Evolutionary conservation across 2,113 vertebrate species (phyloP).

Genomic region (Ictalurus punctatus): DNA sequence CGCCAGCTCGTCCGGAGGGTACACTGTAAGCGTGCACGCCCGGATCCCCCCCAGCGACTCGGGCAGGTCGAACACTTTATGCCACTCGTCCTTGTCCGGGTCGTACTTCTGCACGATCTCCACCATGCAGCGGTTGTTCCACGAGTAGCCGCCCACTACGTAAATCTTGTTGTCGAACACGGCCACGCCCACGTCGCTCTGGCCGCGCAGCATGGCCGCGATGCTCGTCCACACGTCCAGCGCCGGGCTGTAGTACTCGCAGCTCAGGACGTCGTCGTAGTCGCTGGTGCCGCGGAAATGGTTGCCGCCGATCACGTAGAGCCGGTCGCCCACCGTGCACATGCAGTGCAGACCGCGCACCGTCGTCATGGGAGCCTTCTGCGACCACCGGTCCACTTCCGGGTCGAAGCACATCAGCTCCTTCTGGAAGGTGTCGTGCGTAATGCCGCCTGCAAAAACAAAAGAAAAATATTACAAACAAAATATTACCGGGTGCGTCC

Average conservation of each 20-base stretch:
- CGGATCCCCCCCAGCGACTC: conserved; percentile 98
- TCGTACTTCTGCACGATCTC: conserved; percentile 99
- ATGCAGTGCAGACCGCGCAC: conserved; percentile 98
- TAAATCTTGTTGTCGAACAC: conserved; percentile 98
- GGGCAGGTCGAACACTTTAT: conserved; percentile 98
- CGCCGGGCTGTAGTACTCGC: conserved; percentile 95
- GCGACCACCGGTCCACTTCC: conserved; percentile 96
- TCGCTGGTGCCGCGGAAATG: conserved; percentile 98
- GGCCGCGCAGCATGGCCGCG: conserved; percentile 94
- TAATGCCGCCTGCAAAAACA: conserved; percentile 87
- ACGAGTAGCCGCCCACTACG: conserved; percentile 98
- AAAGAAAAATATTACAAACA: too few relatives aligned
- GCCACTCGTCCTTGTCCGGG: conserved; percentile 98
- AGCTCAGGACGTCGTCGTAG: conserved; percentile 98
- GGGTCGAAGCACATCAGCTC: conserved; percentile 99
- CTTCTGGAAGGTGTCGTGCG: conserved; percentile 98
- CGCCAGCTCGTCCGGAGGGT: conserved; percentile 90
- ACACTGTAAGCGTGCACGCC: conserved; percentile 97
- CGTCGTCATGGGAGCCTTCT: conserved; percentile 96
- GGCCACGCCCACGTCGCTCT: conserved; percentile 97
- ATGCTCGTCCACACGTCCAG: conserved; percentile 98
- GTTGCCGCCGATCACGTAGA: conserved; percentile 98
- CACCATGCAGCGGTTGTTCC: conserved; percentile 99
- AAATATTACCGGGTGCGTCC: too few relatives aligned
- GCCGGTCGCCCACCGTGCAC: conserved; percentile 96